phyloP scores from a whole-genome alignment of 2,888 invertebrate species.

The Pristionchus maxplancki region DNA sequence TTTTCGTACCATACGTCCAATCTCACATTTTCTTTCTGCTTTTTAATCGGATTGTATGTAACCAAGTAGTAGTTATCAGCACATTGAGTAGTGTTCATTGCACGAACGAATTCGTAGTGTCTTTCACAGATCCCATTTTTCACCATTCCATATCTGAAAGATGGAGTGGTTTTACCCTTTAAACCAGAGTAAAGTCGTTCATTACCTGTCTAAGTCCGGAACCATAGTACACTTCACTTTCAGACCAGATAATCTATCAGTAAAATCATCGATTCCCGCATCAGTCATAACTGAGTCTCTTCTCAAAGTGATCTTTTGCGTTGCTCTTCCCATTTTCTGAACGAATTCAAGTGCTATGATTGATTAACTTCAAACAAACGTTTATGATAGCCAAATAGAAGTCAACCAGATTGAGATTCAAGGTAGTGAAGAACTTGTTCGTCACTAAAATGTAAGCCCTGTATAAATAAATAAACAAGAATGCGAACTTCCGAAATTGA shows the following conservation, averaged over 20 bases:
- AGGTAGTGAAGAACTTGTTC: constrained; percentile 56
- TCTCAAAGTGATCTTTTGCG: neutral
- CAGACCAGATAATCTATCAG: neutral
- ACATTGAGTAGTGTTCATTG: neutral
- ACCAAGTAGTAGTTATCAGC: neutral
- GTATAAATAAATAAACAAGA: neutral
- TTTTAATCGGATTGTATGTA: neutral
- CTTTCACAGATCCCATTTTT: neutral
- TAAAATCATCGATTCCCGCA: neutral
- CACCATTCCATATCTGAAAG: neutral
- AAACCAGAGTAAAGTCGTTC: no score
- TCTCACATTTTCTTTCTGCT: neutral
- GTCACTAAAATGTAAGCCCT: constrained; percentile 54
- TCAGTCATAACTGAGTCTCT: neutral
- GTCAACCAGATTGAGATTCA: constrained; percentile 53
- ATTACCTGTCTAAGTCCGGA: neutral
- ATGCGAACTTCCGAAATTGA: constrained; percentile 58
- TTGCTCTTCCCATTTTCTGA: neutral
- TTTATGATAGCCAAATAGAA: constrained; percentile 44
- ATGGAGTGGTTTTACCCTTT: neutral
- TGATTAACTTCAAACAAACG: neutral
- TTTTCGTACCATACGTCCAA: neutral
- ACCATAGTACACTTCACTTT: neutral
- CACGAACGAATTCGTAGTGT: neutral
- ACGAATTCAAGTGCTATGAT: neutral